Percentiles rank a stretch among this genome's conserved stretches.
Evolutionary conservation across 23 tunicate genomes (phyloP).

Genomic region (Ciona savignyi): DNA sequence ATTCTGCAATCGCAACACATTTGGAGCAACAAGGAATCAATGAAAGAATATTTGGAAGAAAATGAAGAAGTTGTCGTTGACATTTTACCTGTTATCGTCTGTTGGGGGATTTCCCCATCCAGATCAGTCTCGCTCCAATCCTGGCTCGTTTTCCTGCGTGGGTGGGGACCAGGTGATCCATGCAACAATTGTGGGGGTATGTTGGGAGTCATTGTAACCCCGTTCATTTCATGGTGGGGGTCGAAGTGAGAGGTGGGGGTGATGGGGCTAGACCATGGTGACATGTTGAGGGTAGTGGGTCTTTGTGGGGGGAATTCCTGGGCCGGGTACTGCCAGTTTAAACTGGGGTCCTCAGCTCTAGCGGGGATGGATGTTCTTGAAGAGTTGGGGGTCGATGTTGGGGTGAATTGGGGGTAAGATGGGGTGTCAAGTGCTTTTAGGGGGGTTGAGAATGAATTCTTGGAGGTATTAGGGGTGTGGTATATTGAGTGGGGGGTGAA

Average conservation of each 20-base stretch:
- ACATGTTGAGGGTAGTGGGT: background rate
- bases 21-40: no score
- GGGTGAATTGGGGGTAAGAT: constrained; percentile 1
- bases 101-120: constrained; percentile 45
- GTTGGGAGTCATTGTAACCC: background rate
- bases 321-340: constrained; percentile 22
- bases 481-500: background rate
- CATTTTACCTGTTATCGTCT: constrained; percentile 84
- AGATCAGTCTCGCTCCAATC: constrained; percentile 86
- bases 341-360: constrained; percentile 7
- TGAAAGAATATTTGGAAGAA: no score
- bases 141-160: constrained; percentile 38
- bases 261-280: background rate
- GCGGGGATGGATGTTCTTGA: background rate
- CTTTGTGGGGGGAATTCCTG: background rate
- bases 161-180: constrained; percentile 5
- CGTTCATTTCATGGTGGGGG: background rate
- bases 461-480: background rate
- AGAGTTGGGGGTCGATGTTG: background rate
- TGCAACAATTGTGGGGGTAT: background rate
- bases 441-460: background rate
- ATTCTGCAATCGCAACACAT: no score
- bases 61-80: no score
- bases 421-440: background rate
- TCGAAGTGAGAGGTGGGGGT: background rate